Percentiles rank a stretch among this genome's conserved stretches.
Conservation (phyloP, 2,888 invertebrate species). For the Hydrotaea cyrtoneurina region DNA sequence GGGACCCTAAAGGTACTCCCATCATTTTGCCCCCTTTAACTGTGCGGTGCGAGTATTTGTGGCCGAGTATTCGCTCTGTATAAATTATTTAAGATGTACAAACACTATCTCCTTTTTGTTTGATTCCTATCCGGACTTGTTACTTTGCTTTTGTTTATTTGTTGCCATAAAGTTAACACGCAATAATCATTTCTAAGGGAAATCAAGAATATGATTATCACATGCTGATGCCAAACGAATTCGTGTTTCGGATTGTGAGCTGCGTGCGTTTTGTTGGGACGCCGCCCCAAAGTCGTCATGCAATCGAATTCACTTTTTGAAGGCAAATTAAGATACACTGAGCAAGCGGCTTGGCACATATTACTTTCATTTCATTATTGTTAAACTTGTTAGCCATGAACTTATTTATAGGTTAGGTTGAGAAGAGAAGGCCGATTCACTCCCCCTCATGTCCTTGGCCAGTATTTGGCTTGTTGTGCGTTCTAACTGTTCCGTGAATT, state of each 20-base stretch:
- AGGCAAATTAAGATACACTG: no score
- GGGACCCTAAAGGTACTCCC: not conserved
- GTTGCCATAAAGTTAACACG: slow-evolving; percentile 65
- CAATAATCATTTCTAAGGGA: slow-evolving; percentile 53
- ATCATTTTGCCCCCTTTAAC: not conserved
- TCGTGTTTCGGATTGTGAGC: not conserved
- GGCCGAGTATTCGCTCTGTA: slow-evolving; percentile 3
- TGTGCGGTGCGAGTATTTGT: slow-evolving; percentile 4
- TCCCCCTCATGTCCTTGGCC: no score
- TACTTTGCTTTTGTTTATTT: not conserved
- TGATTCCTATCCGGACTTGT: slow-evolving; percentile 8
- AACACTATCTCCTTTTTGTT: slow-evolving; percentile 38
- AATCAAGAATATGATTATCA: not conserved
- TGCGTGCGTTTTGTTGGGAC: not conserved
- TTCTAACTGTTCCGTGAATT: no score
- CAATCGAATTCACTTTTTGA: no score
- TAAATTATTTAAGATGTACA: slow-evolving; percentile 63
- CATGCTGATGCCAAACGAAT: not conserved
- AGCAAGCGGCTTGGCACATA: no score
- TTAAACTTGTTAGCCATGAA: no score
- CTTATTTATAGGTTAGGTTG: no score
- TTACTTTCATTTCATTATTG: no score
- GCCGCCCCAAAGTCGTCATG: not conserved
- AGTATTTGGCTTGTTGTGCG: no score
- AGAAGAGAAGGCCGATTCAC: no score